phyloP scores from a whole-genome alignment of 2,113 vertebrate species.

The Hiodon tergisus region DNA sequence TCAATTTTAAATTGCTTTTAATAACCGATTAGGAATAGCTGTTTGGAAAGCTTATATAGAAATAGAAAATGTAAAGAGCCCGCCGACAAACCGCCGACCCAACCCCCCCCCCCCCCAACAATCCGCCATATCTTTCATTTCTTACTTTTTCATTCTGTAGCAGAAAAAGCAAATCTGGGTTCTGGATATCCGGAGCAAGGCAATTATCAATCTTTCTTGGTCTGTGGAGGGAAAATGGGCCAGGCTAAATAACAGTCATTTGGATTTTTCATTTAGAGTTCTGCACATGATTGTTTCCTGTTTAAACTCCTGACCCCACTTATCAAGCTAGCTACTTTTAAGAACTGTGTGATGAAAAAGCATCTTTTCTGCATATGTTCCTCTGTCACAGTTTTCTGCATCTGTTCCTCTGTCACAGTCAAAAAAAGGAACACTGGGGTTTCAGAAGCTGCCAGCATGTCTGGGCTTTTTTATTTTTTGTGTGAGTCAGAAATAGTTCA shows the following conservation, averaged over 20 bases:
- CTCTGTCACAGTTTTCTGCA: not conserved
- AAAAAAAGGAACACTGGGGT: not conserved
- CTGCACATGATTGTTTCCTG: constrained; percentile 29
- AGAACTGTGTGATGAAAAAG: not conserved
- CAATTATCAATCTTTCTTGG: constrained; percentile 60
- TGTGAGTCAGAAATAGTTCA: no score
- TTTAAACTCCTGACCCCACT: constrained; percentile 27
- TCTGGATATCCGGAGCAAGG: constrained; percentile 53
- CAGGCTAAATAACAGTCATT: constrained; percentile 29
- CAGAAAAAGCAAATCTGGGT: constrained; percentile 21
- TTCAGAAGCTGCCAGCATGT: not conserved
- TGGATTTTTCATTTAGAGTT: constrained; percentile 31
- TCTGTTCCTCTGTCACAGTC: not conserved
- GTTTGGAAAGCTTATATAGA: no score
- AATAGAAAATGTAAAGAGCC: no score
- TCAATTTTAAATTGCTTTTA: no score
- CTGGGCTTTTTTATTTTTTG: no score
- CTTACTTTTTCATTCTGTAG: no score
- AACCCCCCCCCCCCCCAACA: no score
- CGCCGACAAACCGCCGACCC: no score
- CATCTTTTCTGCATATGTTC: not conserved
- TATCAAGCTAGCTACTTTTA: constrained; percentile 12
- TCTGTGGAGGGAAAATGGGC: constrained; percentile 41
- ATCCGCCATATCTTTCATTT: no score
- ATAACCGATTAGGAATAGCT: no score